Conservation (phyloP, 2,797 vertebrate genomes). For the Schizopygopsis malacanthus region DNA sequence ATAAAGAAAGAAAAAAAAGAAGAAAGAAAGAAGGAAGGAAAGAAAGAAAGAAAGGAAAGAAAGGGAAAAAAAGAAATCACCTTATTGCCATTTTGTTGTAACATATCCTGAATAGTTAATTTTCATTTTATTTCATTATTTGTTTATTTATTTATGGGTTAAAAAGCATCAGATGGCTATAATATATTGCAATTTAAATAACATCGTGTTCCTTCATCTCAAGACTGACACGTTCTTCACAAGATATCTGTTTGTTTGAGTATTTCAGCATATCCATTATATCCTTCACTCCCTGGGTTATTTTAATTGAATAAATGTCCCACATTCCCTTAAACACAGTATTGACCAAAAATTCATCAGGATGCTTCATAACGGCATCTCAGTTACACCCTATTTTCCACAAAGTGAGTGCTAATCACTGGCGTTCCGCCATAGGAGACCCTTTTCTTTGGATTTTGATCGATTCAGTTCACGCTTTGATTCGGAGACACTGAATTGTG, state of each 20-base stretch:
- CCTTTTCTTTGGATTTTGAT: conserved; percentile 3
- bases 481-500: background rate
- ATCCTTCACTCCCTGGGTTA: background rate
- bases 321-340: background rate
- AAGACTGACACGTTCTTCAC: background rate
- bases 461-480: background rate
- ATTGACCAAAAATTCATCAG: background rate
- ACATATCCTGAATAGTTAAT: background rate
- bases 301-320: background rate
- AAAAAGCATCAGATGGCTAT: background rate
- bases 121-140: background rate
- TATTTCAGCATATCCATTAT: background rate
- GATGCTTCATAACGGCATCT: conserved; percentile 1
- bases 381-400: conserved; percentile 1
- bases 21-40: background rate
- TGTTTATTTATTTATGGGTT: background rate
- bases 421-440: background rate
- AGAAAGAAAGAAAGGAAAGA: background rate
- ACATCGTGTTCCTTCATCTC: background rate
- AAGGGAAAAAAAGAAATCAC: background rate
- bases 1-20: background rate
- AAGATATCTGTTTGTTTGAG: background rate
- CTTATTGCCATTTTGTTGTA: background rate
- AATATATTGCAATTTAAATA: background rate
- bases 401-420: background rate